phyloP scores from a whole-genome alignment of 1,140 invertebrate species.

The Frieseomelitta varia region DNA sequence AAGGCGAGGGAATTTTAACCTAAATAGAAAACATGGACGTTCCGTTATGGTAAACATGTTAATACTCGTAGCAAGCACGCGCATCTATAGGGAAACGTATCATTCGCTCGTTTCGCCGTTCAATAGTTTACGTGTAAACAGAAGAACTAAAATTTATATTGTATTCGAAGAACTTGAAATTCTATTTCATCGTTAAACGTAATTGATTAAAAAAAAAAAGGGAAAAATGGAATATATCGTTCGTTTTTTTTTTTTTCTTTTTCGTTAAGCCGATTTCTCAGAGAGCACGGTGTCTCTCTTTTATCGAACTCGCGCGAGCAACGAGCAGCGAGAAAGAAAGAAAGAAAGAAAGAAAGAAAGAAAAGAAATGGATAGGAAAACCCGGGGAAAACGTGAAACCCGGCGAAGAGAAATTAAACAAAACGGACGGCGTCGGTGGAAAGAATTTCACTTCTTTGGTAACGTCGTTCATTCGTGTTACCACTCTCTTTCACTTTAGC shows the following conservation, averaged over 20 bases:
- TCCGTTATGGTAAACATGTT: not conserved
- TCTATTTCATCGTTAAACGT: not conserved
- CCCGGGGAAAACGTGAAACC: not conserved
- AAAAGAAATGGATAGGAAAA: too few relatives aligned
- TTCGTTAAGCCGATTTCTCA: not conserved
- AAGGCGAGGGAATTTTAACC: not conserved
- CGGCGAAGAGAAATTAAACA: not conserved
- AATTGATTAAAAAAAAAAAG: not conserved
- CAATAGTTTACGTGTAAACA: not conserved
- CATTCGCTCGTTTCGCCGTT: not conserved
- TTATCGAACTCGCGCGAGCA: not conserved
- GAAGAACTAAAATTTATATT: not conserved
- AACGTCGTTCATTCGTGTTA: constrained; percentile 16
- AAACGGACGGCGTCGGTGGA: not conserved
- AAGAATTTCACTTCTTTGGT: not conserved
- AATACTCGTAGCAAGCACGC: not conserved
- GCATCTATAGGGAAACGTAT: not conserved
- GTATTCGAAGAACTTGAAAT: not conserved
- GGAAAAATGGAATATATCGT: not conserved
- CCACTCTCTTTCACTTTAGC: not conserved
- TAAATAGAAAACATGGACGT: not conserved
- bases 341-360: too few relatives aligned
- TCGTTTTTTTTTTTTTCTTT: too few relatives aligned
- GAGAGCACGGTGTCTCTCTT: not conserved
- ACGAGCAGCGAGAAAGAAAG: not conserved